These are phyloP conservation scores for Caenorhabditis plicata DNA, from an alignment of 2,888 invertebrate genomes.

Conservation along the genomic window DNA sequence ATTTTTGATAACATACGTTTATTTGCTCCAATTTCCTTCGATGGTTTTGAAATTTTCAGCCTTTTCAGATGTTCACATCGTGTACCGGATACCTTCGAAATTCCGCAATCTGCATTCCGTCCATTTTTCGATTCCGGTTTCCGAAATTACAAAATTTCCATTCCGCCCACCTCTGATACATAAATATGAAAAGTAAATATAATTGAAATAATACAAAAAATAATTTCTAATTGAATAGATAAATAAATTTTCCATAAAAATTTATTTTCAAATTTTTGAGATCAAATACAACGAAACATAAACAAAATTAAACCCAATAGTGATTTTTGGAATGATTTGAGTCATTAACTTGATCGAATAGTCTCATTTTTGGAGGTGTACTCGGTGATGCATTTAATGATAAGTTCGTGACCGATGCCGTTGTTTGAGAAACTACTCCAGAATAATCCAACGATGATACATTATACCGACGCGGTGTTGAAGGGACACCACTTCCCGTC, in stretches of 20 bases:
- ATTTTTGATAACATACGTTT: no score
- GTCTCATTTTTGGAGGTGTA: slow-evolving; percentile 45
- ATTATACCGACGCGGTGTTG: slow-evolving; percentile 13
- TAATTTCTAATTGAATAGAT: slow-evolving; percentile 1
- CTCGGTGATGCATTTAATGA: no score
- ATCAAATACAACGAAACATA: neutral
- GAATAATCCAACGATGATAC: slow-evolving; percentile 39
- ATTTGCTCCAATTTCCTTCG: no score
- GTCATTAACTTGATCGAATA: slow-evolving; percentile 47
- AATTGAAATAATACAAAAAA: neutral
- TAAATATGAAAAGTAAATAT: slow-evolving; percentile 1
- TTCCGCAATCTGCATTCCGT: no score
- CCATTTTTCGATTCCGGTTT: no score
- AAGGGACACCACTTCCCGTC: neutral
- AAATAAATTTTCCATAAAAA: neutral
- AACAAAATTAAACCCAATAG: slow-evolving; percentile 28
- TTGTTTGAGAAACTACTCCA: slow-evolving; percentile 14
- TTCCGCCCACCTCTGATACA: no score
- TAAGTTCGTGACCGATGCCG: no score
- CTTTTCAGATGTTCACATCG: no score
- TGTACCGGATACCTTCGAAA: no score
- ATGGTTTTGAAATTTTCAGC: no score
- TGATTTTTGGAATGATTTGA: slow-evolving; percentile 31
- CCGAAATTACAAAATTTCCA: no score
- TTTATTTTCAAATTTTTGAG: neutral